Conservation (phyloP, 2,797 vertebrate genomes). For the Rhincodon typus region DNA sequence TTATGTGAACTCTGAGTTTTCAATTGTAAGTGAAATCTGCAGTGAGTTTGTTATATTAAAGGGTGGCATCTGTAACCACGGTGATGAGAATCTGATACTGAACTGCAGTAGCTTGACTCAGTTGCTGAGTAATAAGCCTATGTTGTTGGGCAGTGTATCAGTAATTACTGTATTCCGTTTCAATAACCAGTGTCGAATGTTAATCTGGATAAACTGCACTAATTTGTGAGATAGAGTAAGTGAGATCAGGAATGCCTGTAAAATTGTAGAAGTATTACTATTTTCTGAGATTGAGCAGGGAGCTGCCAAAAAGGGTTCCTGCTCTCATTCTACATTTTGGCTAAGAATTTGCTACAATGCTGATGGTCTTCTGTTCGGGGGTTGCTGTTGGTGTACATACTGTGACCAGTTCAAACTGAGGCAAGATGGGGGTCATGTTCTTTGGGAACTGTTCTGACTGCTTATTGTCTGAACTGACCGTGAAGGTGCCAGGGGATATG, state of each 20-base stretch:
- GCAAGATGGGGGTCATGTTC: too few relatives aligned
- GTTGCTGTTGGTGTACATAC: too few relatives aligned
- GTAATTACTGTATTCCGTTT: neutral
- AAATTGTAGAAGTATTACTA: neutral
- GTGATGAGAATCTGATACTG: neutral
- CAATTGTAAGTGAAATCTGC: neutral
- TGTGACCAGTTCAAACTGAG: too few relatives aligned
- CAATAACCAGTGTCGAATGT: neutral
- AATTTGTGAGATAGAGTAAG: neutral
- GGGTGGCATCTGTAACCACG: neutral
- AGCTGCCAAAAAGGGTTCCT: neutral
- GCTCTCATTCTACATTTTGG: neutral
- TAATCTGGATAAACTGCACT: neutral
- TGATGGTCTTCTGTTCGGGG: too few relatives aligned
- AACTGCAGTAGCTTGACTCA: neutral
- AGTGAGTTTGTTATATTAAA: neutral
- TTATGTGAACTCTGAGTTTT: neutral
- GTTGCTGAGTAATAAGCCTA: neutral
- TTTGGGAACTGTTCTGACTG: too few relatives aligned
- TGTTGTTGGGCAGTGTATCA: neutral
- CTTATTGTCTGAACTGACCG: too few relatives aligned
- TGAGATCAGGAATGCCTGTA: neutral
- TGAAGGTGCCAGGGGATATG: too few relatives aligned
- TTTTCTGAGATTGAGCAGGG: neutral
- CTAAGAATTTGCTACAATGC: neutral